These are phyloP conservation scores for Mercenaria mercenaria DNA, from an alignment of 1,140 invertebrate species.

Conservation along the genomic window DNA sequence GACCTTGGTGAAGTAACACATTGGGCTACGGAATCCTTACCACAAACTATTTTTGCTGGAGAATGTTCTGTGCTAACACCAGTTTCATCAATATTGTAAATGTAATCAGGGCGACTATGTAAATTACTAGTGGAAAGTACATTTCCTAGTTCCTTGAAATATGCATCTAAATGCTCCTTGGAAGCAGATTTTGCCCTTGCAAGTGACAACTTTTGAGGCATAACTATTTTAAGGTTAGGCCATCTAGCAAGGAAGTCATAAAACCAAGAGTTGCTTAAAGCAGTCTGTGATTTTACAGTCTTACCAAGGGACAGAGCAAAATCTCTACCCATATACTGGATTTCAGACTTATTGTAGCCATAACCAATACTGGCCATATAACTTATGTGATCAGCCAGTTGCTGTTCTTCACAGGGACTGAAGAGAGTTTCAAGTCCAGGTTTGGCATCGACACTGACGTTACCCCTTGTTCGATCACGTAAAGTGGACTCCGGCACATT, in stretches of 20 bases:
- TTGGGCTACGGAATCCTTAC: conserved; percentile 11
- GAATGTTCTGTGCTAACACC: conserved; percentile 38
- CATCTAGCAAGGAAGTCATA: conserved; percentile 54
- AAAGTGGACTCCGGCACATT: conserved; percentile 50
- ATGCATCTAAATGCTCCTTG: conserved; percentile 7
- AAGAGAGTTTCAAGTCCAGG: neutral
- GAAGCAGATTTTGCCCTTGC: conserved; percentile 43
- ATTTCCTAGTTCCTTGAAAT: conserved; percentile 40
- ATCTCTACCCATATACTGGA: conserved; percentile 41
- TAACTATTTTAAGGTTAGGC: conserved; percentile 37
- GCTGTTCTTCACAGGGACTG: neutral
- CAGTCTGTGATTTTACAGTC: neutral
- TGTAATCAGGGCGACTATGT: conserved; percentile 7
- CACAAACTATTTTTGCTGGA: conserved; percentile 18
- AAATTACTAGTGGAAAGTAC: neutral
- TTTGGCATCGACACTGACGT: neutral
- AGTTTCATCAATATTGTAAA: conserved; percentile 61
- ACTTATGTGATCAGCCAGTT: conserved; percentile 36
- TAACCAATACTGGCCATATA: conserved; percentile 62
- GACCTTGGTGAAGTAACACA: conserved; percentile 45
- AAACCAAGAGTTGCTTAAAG: conserved; percentile 48
- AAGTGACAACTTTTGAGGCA: conserved; percentile 46
- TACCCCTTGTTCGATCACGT: conserved; percentile 45
- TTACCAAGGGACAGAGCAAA: conserved; percentile 47
- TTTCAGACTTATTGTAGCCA: conserved; percentile 32